Base-by-base conservation (phyloP, 2,113 vertebrate genomes). In the Athene noctua region DNA sequence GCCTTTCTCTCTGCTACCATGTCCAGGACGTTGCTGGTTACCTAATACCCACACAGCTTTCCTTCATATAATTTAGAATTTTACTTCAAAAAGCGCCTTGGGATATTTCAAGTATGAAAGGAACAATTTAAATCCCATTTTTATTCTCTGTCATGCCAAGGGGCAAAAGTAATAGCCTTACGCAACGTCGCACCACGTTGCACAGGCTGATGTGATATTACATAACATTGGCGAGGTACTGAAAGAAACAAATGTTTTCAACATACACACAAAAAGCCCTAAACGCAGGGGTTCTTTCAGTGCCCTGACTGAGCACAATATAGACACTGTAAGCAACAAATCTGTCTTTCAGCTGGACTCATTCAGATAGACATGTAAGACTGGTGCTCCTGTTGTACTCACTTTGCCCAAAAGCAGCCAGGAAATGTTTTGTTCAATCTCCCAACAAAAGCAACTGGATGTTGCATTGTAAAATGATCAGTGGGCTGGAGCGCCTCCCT, bases 141-240 rank as follows among this genome's bases (percentile, higher is more conserved):
- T 95, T 87, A 95, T 96, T 75, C 80, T 80, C 80, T 78, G 42
- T 54, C 30, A 11, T 77, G 77, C 87, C 62, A 92, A 92, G 26
- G 86, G 92, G 66, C 49, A 95, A 66, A 95, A 57, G 36, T 38
- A 96, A 95, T 88, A 82, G 30, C 42, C 70, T 97, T 97, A 95
- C 2, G 30, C 92, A 97, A 95, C 36, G 18, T 66, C 80, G 49
- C 12, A 57, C 63, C 92, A 94, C 17, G 0, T 79, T 87, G 78
- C 89, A 54, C 2, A n/a, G 88, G 30, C 74, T 72, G 83, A 92
- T 80, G 94, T 68, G 70, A 29, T 42, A 62, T 95, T 95, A 59
- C 73, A 36, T 91, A 96, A 96, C 32, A 42, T 8, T 47, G 34
- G 5, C 38, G 63, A 59, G 63, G 27, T 92, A 87, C 34, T 81